phyloP scores from a whole-genome alignment of 2,888 invertebrate genomes.

The Euplagia quadripunctaria region DNA sequence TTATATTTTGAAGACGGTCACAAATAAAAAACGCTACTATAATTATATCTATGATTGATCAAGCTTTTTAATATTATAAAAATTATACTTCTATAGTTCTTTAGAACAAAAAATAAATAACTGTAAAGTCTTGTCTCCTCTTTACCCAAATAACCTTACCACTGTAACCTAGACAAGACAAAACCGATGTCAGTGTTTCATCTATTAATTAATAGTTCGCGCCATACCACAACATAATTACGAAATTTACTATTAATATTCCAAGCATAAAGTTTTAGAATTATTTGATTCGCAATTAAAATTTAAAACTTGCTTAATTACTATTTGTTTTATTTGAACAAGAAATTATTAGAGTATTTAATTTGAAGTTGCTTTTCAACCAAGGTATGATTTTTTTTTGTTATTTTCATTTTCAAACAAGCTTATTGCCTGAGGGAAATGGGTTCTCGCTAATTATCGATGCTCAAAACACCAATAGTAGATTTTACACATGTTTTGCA shows the following conservation, averaged over 20 bases:
- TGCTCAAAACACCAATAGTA: not conserved
- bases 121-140: not conserved
- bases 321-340: not conserved
- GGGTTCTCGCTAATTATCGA: not conserved
- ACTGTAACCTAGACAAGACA: not conserved
- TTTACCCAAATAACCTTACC: not conserved
- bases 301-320: not conserved
- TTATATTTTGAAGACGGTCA: too few species aligned
- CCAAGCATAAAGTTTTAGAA: not conserved
- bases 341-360: slow-evolving; percentile 1
- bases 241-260: not conserved
- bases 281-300: not conserved
- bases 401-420: not conserved
- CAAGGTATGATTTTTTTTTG: not conserved
- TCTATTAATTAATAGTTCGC: not conserved
- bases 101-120: too few species aligned
- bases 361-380: not conserved
- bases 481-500: not conserved
- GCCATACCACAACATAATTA: not conserved
- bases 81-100: too few species aligned
- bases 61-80: too few species aligned
- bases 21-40: too few species aligned
- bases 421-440: not conserved
- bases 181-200: not conserved
- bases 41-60: too few species aligned